A percentile compares a stretch with the other conserved stretches of the same genome.
These are phyloP conservation scores for Pimephales promelas DNA, from an alignment of 2,113 vertebrate genomes.

Conservation along the genomic window DNA sequence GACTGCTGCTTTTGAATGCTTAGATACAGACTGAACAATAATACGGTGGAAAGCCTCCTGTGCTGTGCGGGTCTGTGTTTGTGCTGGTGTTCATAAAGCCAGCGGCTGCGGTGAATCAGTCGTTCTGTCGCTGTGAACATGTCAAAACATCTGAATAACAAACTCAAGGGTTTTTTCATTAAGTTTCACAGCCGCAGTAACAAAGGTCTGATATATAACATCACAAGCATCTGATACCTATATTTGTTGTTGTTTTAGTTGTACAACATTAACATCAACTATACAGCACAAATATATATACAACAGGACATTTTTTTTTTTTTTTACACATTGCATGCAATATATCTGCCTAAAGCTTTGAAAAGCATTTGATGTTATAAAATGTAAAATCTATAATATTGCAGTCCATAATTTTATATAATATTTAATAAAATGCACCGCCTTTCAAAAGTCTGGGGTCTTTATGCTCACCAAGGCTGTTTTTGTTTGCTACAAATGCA, in stretches of 20 bases:
- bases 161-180: background rate
- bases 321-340: background rate
- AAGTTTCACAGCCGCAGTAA: background rate
- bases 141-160: background rate
- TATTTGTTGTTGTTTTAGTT: too few relatives aligned
- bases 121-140: background rate
- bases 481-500: background rate
- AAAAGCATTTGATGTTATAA: background rate
- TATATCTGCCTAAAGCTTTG: too few relatives aligned
- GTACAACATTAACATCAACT: too few relatives aligned
- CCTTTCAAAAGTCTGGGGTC: background rate
- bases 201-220: background rate
- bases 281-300: too few relatives aligned
- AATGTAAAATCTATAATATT: background rate
- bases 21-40: background rate
- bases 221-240: background rate
- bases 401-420: background rate
- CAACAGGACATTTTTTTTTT: too few relatives aligned
- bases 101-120: background rate
- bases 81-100: too few relatives aligned
- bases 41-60: background rate
- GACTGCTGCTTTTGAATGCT: background rate
- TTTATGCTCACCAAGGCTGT: background rate
- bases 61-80: background rate
- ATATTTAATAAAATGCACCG: background rate